Percentiles rank a stretch among this genome's conserved stretches.
phyloP scores from a whole-genome alignment of 2,888 invertebrate species.

The Epirrhoe alternata region DNA sequence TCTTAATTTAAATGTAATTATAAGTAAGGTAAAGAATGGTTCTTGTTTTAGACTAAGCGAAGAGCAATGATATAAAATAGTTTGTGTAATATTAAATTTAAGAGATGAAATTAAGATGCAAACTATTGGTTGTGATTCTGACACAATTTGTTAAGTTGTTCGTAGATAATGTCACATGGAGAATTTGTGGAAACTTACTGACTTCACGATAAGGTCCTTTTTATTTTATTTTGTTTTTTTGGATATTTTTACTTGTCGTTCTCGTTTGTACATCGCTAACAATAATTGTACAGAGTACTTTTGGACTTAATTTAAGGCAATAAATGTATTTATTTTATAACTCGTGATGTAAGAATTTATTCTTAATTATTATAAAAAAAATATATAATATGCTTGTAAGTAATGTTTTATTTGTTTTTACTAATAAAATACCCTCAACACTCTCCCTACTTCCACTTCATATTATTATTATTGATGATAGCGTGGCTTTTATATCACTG shows the following conservation, averaged over 20 bases:
- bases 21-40: slow-evolving; percentile 83
- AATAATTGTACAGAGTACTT: slow-evolving; percentile 85
- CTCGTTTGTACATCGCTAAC: slow-evolving; percentile 85
- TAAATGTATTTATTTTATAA: slow-evolving; percentile 86
- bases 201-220: slow-evolving; percentile 74
- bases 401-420: slow-evolving; percentile 70
- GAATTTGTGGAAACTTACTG: slow-evolving; percentile 70
- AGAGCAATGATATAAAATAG: slow-evolving; percentile 85
- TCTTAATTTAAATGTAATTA: slow-evolving; percentile 83
- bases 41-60: slow-evolving; percentile 84
- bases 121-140: slow-evolving; percentile 85
- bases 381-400: slow-evolving; percentile 85
- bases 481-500: too few relatives aligned
- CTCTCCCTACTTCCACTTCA: neutral
- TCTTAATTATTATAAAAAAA: slow-evolving; percentile 85
- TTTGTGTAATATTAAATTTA: slow-evolving; percentile 81
- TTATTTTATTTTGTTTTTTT: slow-evolving; percentile 70
- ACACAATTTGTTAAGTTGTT: slow-evolving; percentile 85
- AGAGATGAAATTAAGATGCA: slow-evolving; percentile 83
- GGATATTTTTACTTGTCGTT: slow-evolving; percentile 80
- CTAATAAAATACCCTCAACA: neutral
- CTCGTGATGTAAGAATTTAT: slow-evolving; percentile 86
- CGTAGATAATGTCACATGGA: slow-evolving; percentile 73
- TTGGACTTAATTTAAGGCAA: slow-evolving; percentile 85
- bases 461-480: too few relatives aligned